These are phyloP conservation scores for Spea hammondii DNA, from an alignment of 2,797 vertebrate species.

Conservation along the genomic window DNA sequence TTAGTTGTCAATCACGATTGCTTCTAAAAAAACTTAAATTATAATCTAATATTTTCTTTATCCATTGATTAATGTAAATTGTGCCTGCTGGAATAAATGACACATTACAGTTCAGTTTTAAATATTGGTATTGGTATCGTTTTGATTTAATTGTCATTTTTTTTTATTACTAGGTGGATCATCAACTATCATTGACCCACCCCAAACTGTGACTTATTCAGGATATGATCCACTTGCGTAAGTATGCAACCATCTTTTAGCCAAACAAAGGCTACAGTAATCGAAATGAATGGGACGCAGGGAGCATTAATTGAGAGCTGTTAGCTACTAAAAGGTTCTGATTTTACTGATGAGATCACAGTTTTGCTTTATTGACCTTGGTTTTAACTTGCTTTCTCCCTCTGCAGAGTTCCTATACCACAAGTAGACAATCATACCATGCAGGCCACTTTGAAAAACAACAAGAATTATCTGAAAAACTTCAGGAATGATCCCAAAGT, in stretches of 20 bases:
- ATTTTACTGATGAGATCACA: too few species aligned
- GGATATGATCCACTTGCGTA: conserved; percentile 67
- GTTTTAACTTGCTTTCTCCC: not conserved
- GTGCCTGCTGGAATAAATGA: too few species aligned
- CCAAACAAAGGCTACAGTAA: not conserved
- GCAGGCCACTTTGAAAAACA: conserved; percentile 78
- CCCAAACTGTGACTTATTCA: conserved; percentile 57
- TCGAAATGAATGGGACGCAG: too few species aligned
- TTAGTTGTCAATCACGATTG: too few species aligned
- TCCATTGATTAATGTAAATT: too few species aligned
- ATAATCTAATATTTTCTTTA: not conserved
- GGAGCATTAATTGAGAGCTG: too few species aligned
- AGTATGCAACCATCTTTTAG: conserved; percentile 44
- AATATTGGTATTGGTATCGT: too few species aligned
- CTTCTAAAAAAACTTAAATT: not conserved
- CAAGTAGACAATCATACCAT: conserved; percentile 67
- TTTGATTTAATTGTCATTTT: not conserved
- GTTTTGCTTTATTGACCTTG: too few species aligned
- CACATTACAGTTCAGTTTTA: too few species aligned
- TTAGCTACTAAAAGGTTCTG: too few species aligned
- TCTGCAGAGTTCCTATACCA: conserved; percentile 58
- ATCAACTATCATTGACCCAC: conserved; percentile 18
- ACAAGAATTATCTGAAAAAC: conserved; percentile 85
- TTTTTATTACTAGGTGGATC: conserved; percentile 57
- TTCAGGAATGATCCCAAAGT: conserved; percentile 76